phyloP scores from a whole-genome alignment of 2,888 invertebrate genomes.

The Scaptomyza parva region DNA sequence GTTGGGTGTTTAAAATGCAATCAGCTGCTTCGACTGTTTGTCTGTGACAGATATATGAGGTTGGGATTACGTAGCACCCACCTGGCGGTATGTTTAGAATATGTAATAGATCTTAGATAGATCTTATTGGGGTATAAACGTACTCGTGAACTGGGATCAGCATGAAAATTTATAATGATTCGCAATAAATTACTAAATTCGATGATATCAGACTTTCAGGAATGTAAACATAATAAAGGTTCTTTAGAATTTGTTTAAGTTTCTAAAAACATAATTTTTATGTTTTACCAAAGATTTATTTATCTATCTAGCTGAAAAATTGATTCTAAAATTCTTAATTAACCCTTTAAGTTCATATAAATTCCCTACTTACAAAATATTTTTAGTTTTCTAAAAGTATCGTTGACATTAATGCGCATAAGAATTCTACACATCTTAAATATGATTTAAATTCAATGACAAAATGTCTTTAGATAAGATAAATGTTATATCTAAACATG shows the following conservation, averaged over 20 bases:
- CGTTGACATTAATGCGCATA: too few relatives aligned
- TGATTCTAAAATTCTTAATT: too few relatives aligned
- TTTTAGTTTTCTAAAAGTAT: too few relatives aligned
- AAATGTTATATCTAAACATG: background rate
- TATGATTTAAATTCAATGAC: background rate
- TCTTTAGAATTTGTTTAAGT: too few relatives aligned
- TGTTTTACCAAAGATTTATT: too few relatives aligned
- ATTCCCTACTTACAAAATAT: too few relatives aligned
- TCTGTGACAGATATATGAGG: constrained; percentile 22
- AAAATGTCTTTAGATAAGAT: background rate
- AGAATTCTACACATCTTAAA: too few relatives aligned
- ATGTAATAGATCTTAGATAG: constrained; percentile 20
- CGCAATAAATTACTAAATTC: background rate
- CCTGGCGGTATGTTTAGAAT: constrained; percentile 34
- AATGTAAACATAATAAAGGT: too few relatives aligned
- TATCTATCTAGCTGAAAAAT: too few relatives aligned
- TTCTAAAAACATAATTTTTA: too few relatives aligned
- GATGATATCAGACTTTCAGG: background rate
- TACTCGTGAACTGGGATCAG: constrained; percentile 3
- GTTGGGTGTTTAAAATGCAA: constrained; percentile 42
- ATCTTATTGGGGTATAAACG: constrained; percentile 19
- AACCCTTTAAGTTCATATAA: too few relatives aligned
- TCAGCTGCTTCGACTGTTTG: constrained; percentile 29
- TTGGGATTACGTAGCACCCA: constrained; percentile 23
- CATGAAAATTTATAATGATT: background rate